Conservation (phyloP, 2,888 invertebrate species). For the Diloba caeruleocephala region DNA sequence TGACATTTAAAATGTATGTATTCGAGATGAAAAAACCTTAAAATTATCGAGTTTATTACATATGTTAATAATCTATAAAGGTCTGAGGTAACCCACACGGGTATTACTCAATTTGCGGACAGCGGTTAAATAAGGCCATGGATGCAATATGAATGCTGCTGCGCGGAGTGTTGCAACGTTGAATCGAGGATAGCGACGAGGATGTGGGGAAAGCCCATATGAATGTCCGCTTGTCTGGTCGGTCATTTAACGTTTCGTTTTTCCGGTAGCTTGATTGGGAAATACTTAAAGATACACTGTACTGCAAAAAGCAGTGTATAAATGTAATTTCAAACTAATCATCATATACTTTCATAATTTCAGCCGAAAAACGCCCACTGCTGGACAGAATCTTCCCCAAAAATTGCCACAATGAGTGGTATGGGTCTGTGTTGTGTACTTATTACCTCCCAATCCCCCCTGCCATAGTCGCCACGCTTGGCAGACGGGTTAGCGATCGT, state of each 20-base stretch:
- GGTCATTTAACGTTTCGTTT: constrained; percentile 27
- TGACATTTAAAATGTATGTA: too few species aligned
- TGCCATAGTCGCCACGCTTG: too few species aligned
- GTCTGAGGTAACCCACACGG: constrained; percentile 31
- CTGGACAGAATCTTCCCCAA: too few species aligned
- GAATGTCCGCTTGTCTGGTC: constrained; percentile 43
- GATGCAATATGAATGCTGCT: constrained; percentile 52
- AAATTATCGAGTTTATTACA: constrained; percentile 19
- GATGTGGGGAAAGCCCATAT: constrained; percentile 64
- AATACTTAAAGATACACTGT: constrained; percentile 33
- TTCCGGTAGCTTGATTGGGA: constrained; percentile 32
- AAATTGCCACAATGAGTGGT: too few species aligned
- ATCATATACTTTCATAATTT: too few species aligned
- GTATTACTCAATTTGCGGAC: constrained; percentile 62
- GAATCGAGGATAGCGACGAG: constrained; percentile 64
- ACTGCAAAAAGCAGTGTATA: constrained; percentile 7
- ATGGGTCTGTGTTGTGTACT: too few species aligned
- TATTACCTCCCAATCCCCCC: too few species aligned
- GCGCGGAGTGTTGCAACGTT: constrained; percentile 52
- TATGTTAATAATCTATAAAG: constrained; percentile 23
- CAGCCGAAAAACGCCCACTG: too few species aligned
- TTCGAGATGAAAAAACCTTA: constrained; percentile 11
- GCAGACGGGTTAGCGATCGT: too few species aligned
- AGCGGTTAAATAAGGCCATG: constrained; percentile 48
- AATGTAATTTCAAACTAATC: too few species aligned